Percentiles rank a stretch among this genome's conserved stretches.
Evolutionary conservation across 2,888 invertebrate genomes (phyloP).

Genomic region (Candidula unifasciata): DNA sequence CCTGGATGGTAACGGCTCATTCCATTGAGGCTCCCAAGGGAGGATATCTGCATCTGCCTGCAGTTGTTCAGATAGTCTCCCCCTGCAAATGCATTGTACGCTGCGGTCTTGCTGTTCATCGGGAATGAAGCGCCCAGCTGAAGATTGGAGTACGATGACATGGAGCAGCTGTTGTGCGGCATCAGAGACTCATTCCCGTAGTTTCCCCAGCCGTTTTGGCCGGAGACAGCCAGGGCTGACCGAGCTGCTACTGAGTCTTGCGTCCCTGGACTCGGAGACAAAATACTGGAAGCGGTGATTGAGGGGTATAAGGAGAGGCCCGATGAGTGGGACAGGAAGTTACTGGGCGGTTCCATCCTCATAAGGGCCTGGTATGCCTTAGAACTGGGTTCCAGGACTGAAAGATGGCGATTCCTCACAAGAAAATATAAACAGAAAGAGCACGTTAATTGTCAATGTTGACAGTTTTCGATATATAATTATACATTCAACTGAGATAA

Average conservation of each 20-base stretch:
- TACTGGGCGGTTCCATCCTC: slow-evolving; percentile 70
- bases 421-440: not conserved
- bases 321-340: slow-evolving; percentile 69
- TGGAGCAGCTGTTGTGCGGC: slow-evolving; percentile 71
- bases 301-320: slow-evolving; percentile 68
- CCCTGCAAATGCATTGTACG: slow-evolving; percentile 67
- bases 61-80: slow-evolving; percentile 72
- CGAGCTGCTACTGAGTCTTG: slow-evolving; percentile 66
- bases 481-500: too few relatives aligned
- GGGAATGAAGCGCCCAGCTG: slow-evolving; percentile 71
- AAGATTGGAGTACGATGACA: slow-evolving; percentile 70
- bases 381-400: slow-evolving; percentile 15
- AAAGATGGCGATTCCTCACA: not conserved
- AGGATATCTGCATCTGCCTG: slow-evolving; percentile 71
- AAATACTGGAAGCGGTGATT: slow-evolving; percentile 66
- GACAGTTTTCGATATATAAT: too few relatives aligned
- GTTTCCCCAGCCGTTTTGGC: slow-evolving; percentile 71
- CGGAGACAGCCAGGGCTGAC: slow-evolving; percentile 66
- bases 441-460: too few relatives aligned
- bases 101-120: slow-evolving; percentile 70
- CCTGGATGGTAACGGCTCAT: slow-evolving; percentile 70
- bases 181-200: slow-evolving; percentile 67
- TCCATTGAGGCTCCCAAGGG: slow-evolving; percentile 70
- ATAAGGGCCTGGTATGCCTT: slow-evolving; percentile 50
- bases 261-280: slow-evolving; percentile 65